Evolutionary conservation across 2,797 vertebrate genomes (phyloP).

Genomic region (Delichon dasypus): DNA sequence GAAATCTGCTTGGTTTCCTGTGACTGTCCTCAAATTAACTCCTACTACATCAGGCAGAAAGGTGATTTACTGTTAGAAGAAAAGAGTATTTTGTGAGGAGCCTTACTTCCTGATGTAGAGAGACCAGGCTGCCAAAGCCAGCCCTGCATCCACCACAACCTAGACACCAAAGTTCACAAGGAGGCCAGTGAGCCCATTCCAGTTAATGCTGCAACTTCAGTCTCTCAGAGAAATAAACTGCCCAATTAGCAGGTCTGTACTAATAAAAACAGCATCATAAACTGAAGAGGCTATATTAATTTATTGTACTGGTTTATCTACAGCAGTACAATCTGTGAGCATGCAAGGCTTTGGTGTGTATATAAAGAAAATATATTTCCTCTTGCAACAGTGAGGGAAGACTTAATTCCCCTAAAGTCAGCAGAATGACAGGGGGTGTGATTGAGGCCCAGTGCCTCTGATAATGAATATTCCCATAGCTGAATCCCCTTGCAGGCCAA

Average conservation of each 20-base stretch:
- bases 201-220: background rate
- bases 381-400: background rate
- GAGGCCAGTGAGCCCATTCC: background rate
- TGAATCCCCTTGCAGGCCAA: background rate
- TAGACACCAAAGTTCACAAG: background rate
- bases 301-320: background rate
- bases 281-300: background rate
- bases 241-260: background rate
- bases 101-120: background rate
- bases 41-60: background rate
- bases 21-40: background rate
- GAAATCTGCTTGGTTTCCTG: background rate
- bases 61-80: background rate
- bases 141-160: background rate
- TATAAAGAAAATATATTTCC: background rate
- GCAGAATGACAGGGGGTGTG: background rate
- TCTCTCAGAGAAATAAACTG: background rate
- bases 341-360: background rate
- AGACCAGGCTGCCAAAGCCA: background rate
- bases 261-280: background rate
- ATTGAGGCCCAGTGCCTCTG: background rate
- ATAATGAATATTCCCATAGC: background rate
- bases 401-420: slow-evolving; percentile 26
- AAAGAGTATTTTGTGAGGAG: background rate
- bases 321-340: background rate